Evolutionary conservation across 2,113 vertebrate genomes (phyloP).

Genomic region (Pterocles gutturalis): DNA sequence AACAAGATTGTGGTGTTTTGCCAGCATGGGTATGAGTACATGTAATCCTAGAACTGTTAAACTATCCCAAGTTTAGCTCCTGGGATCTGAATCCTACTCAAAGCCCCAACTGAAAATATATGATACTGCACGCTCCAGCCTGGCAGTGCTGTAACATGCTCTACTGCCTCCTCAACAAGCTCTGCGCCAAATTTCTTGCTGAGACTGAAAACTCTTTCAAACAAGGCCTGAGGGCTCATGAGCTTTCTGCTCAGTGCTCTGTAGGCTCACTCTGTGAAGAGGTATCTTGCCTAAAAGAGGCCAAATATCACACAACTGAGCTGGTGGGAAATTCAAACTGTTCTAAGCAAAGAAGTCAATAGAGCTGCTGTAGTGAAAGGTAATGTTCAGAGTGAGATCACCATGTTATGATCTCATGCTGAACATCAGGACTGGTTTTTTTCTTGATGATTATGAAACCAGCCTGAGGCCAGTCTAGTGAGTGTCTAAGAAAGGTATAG

Average conservation of each 20-base stretch:
- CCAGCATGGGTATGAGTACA: background rate
- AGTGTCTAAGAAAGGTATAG: slow-evolving; percentile 50
- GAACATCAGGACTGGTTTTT: slow-evolving; percentile 38
- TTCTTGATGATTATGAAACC: slow-evolving; percentile 59
- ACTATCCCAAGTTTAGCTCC: background rate
- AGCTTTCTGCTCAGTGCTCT: slow-evolving; percentile 43
- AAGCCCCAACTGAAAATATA: slow-evolving; percentile 9
- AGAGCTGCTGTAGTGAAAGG: slow-evolving; percentile 40
- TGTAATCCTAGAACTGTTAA: slow-evolving; percentile 1
- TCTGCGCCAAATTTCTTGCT: slow-evolving; percentile 38
- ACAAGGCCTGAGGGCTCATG: slow-evolving; percentile 30
- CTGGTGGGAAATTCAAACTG: slow-evolving; percentile 61
- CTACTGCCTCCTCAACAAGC: background rate
- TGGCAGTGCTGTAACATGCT: background rate
- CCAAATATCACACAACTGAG: slow-evolving; percentile 57
- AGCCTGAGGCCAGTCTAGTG: slow-evolving; percentile 62
- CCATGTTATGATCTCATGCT: slow-evolving; percentile 66
- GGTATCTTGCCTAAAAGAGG: slow-evolving; percentile 39
- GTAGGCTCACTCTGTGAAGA: slow-evolving; percentile 42
- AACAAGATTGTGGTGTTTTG: background rate
- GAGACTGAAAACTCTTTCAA: slow-evolving; percentile 51
- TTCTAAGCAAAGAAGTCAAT: slow-evolving; percentile 50
- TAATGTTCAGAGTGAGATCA: slow-evolving; percentile 65
- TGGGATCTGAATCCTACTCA: background rate
- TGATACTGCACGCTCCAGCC: background rate